A percentile compares a stretch with the other conserved stretches of the same genome.
phyloP scores from a whole-genome alignment of 2,113 vertebrate genomes.

The Bubo bubo region DNA sequence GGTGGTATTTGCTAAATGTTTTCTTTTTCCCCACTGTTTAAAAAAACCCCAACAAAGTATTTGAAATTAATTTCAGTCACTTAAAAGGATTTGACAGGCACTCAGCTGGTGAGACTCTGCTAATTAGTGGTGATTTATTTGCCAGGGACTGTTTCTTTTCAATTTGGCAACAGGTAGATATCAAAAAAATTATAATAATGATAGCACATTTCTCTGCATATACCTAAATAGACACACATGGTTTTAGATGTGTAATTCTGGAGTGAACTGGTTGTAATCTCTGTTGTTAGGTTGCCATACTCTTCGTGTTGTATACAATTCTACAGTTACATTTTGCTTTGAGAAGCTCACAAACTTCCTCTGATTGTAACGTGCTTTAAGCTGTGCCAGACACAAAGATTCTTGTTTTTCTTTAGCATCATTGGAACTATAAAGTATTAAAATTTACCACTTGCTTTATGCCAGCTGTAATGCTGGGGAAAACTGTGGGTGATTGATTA shows the following conservation, averaged over 20 bases:
- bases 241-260: not conserved
- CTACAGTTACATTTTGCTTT: not conserved
- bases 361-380: not conserved
- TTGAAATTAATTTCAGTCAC: conserved; percentile 3
- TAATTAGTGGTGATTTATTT: not conserved
- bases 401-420: not conserved
- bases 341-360: not conserved
- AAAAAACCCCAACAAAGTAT: not conserved
- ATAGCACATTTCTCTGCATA: not conserved
- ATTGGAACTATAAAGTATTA: not conserved
- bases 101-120: not conserved
- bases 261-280: not conserved
- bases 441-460: not conserved
- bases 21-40: not conserved
- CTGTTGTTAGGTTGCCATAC: not conserved
- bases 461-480: not conserved
- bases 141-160: not conserved
- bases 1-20: not conserved
- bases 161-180: not conserved
- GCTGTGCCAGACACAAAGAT: not conserved
- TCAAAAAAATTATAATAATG: not conserved
- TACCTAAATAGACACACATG: not conserved
- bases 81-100: not conserved
- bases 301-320: not conserved
- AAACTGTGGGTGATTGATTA: not conserved